Evolutionary conservation across 1,140 invertebrate species (phyloP).

Genomic region (Cecropterus lyciades): DNA sequence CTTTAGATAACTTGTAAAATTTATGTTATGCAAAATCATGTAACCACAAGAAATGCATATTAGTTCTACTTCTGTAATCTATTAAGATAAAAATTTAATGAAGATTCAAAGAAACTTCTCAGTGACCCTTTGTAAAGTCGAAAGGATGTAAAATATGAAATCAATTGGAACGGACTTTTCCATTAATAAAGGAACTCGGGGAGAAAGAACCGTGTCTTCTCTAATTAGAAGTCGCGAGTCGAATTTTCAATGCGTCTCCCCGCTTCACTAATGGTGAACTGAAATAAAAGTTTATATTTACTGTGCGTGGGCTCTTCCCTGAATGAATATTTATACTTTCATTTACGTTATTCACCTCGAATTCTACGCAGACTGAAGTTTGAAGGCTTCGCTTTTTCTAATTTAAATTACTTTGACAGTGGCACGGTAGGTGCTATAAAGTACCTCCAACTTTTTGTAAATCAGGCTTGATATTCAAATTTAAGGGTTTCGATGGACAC

Average conservation of each 20-base stretch:
- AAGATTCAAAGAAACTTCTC: not conserved
- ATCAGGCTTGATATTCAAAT: no score
- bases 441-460: no score
- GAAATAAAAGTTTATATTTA: constrained; percentile 83
- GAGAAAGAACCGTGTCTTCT: constrained; percentile 69
- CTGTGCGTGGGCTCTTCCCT: constrained; percentile 70
- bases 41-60: no score
- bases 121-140: constrained; percentile 37
- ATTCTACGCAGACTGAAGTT: constrained; percentile 59
- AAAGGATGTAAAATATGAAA: constrained; percentile 71
- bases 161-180: constrained; percentile 73
- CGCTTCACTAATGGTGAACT: constrained; percentile 68
- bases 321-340: constrained; percentile 79
- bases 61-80: not conserved
- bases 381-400: constrained; percentile 65
- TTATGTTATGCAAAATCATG: no score
- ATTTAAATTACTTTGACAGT: constrained; percentile 61
- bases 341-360: constrained; percentile 72
- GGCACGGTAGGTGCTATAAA: not conserved
- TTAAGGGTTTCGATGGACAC: no score
- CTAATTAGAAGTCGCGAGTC: constrained; percentile 80
- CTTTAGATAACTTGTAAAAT: no score
- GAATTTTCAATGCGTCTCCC: constrained; percentile 71
- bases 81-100: not conserved
- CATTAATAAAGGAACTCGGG: constrained; percentile 69